Percentiles rank a stretch among this genome's conserved stretches.
phyloP scores from a whole-genome alignment of 2,888 invertebrate species.

The Danaus chrysippus region DNA sequence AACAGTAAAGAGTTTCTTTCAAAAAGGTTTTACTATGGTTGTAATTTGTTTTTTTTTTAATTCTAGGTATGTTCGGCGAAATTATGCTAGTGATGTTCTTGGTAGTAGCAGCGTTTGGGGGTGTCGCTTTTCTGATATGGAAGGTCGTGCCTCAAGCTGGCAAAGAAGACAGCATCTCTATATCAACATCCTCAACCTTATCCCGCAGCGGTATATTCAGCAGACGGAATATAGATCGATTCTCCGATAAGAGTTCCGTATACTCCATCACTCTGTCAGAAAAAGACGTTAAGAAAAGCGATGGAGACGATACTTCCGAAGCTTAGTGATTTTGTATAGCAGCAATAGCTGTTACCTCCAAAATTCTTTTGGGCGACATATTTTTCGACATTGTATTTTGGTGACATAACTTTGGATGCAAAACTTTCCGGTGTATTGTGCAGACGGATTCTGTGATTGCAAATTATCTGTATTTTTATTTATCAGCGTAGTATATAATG shows the following conservation, averaged over 20 bases:
- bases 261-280: conserved; percentile 74
- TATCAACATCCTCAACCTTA: conserved; percentile 64
- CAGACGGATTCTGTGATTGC: no score
- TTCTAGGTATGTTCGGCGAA: conserved; percentile 72
- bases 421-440: no score
- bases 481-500: no score
- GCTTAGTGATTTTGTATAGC: conserved; percentile 47
- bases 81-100: conserved; percentile 77
- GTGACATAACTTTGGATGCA: no score
- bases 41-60: neutral
- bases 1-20: neutral
- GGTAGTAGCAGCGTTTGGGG: conserved; percentile 79
- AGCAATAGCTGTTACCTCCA: no score
- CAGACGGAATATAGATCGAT: conserved; percentile 62
- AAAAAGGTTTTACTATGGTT: no score
- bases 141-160: conserved; percentile 77
- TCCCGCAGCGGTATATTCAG: conserved; percentile 64
- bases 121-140: conserved; percentile 76
- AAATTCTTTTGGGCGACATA: no score
- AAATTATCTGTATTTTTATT: no score
- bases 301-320: conserved; percentile 73
- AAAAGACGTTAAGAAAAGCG: conserved; percentile 64
- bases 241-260: conserved; percentile 69
- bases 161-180: conserved; percentile 64
- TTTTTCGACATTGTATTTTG: no score